These are phyloP conservation scores for Alethe castanea DNA, from an alignment of 2,113 vertebrate genomes.

Conservation along the genomic window DNA sequence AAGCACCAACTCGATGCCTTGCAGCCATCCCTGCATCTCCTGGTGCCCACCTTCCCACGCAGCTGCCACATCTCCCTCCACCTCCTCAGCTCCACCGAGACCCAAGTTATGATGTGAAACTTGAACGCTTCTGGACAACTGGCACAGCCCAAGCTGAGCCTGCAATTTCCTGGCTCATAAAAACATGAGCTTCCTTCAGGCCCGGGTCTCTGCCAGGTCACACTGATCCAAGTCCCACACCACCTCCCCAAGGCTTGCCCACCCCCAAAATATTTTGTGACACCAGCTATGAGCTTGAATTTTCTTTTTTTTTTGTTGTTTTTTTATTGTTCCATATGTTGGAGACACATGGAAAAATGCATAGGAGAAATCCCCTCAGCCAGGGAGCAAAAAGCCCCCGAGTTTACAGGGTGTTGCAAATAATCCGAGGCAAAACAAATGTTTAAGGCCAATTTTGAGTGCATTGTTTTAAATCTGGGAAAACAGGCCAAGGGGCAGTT, in stretches of 20 bases:
- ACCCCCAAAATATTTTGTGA: neutral
- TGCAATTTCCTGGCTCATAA: slow-evolving; percentile 56
- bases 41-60: neutral
- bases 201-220: slow-evolving; percentile 8
- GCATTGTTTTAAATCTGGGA: neutral
- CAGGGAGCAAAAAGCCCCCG: neutral
- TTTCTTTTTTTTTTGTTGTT: neutral
- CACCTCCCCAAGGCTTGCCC: neutral
- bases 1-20: rapidly evolving
- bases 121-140: neutral
- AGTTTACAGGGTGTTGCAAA: slow-evolving; percentile 59
- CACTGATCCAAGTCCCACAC: neutral
- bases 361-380: neutral
- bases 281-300: neutral
- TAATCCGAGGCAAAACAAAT: slow-evolving; percentile 50
- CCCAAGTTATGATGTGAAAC: neutral
- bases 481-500: slow-evolving; percentile 24
- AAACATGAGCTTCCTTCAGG: slow-evolving; percentile 51
- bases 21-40: neutral
- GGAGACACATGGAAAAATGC: neutral
- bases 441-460: neutral
- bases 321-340: slow-evolving; percentile 20
- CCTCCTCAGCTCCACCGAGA: neutral
- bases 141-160: slow-evolving; percentile 10
- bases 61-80: neutral